A percentile compares a stretch with the other conserved stretches of the same genome.
phyloP scores from a whole-genome alignment of 2,888 invertebrate genomes.

The Liopterus haemorrhoidalis region DNA sequence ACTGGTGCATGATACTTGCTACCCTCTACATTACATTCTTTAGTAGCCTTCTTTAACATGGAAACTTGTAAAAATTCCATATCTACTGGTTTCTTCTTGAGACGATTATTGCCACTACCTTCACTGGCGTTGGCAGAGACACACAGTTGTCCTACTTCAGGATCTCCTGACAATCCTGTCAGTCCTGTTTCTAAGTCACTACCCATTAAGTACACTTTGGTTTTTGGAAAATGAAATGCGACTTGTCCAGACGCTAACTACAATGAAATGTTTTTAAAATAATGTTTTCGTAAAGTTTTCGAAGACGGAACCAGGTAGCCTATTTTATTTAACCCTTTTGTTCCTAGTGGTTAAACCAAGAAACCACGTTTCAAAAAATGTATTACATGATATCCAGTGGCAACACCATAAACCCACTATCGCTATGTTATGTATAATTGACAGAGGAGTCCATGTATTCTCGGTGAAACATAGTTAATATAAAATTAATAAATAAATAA shows the following conservation, averaged over 20 bases:
- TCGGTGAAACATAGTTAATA: too few species aligned
- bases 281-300: too few species aligned
- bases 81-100: conserved; percentile 33
- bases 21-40: conserved; percentile 50
- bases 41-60: conserved; percentile 58
- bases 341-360: too few species aligned
- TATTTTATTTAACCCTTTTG: too few species aligned
- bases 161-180: conserved; percentile 50
- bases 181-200: conserved; percentile 53
- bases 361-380: too few species aligned
- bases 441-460: too few species aligned
- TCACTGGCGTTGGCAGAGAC: conserved; percentile 34
- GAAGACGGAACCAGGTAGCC: too few species aligned
- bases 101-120: conserved; percentile 35
- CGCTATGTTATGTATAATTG: too few species aligned
- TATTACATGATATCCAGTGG: too few species aligned
- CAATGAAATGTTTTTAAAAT: conserved; percentile 28
- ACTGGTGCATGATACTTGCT: conserved; percentile 48
- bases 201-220: conserved; percentile 61
- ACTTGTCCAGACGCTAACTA: conserved; percentile 66
- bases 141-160: conserved; percentile 49
- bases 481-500: too few species aligned
- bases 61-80: conserved; percentile 55
- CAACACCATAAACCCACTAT: too few species aligned
- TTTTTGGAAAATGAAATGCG: conserved; percentile 62